phyloP scores from a whole-genome alignment of 2,113 vertebrate genomes.

The Regulus satrapa region DNA sequence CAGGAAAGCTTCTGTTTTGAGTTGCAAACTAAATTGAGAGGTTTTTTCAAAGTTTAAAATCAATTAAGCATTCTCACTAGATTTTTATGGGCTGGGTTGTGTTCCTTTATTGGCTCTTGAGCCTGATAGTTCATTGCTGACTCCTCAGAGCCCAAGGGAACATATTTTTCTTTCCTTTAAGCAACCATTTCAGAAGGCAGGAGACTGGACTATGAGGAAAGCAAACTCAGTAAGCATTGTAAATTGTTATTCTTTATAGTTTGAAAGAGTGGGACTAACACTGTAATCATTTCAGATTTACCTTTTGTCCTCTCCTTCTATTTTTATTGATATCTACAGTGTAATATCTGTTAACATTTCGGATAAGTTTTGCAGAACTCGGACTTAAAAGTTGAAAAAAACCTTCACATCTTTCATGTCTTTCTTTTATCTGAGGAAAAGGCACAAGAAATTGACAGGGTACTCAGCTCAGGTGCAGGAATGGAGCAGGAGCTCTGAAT shows the following conservation, averaged over 20 bases:
- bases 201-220: neutral
- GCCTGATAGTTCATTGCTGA: neutral
- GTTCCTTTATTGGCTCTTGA: neutral
- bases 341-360: neutral
- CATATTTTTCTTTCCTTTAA: neutral
- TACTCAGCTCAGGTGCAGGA: neutral
- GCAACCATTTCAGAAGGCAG: neutral
- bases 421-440: neutral
- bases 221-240: neutral
- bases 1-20: neutral
- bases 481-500: neutral
- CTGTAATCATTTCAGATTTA: neutral
- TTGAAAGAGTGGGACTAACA: neutral
- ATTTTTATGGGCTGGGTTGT: neutral
- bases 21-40: neutral
- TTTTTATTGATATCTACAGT: neutral
- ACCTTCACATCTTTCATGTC: rapidly evolving
- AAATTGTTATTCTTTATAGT: neutral
- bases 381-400: neutral
- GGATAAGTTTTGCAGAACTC: neutral
- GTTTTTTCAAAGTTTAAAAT: neutral
- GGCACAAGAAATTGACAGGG: neutral
- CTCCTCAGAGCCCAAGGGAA: neutral
- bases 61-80: neutral
- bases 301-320: neutral